Conservation (phyloP, 2,888 invertebrate genomes). For the Napeogenes inachia region DNA sequence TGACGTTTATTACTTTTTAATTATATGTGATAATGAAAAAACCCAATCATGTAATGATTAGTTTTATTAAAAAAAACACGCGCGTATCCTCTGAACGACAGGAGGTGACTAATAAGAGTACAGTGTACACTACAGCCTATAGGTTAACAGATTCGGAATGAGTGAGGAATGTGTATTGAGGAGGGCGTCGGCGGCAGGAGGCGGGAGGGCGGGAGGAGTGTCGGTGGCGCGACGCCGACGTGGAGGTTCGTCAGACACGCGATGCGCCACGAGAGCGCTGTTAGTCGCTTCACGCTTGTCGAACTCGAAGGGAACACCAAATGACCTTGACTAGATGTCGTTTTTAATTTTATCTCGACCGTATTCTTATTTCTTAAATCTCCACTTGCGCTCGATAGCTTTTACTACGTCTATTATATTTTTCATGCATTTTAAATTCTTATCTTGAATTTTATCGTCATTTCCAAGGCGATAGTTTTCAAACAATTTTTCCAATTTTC, state of each 20-base stretch:
- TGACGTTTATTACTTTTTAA: not conserved
- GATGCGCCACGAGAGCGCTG: conserved; percentile 53
- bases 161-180: conserved; percentile 52
- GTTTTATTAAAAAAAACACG: conserved; percentile 8
- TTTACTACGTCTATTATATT: too few relatives aligned
- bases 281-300: conserved; percentile 16
- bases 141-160: conserved; percentile 32
- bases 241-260: conserved; percentile 73
- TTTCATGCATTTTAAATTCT: too few relatives aligned
- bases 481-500: too few relatives aligned
- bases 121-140: conserved; percentile 16
- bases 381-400: too few relatives aligned
- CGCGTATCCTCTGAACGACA: conserved; percentile 16
- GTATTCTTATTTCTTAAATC: not conserved
- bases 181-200: conserved; percentile 49
- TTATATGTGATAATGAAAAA: conserved; percentile 14
- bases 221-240: conserved; percentile 72
- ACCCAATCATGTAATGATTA: conserved; percentile 14
- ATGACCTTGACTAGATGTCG: conserved; percentile 20
- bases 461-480: too few relatives aligned
- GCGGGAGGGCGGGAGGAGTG: conserved; percentile 34
- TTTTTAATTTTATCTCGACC: not conserved
- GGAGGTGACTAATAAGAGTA: conserved; percentile 29
- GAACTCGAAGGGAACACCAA: conserved; percentile 17
- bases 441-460: too few relatives aligned